Evolutionary conservation across 2,113 vertebrate species (phyloP).

Genomic region (Elanus axillaris): DNA sequence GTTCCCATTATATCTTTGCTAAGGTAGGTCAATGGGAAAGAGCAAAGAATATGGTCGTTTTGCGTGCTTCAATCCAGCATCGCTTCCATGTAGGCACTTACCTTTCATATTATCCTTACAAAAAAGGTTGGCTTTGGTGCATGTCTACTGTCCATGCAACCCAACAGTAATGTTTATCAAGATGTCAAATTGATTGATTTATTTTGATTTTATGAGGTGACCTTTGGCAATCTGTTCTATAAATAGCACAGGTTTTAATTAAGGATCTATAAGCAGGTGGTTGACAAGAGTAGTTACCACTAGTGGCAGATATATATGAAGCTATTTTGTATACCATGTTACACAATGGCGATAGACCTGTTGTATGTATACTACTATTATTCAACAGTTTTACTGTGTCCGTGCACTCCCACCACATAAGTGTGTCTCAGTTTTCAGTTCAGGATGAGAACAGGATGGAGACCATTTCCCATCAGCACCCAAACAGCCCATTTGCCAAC

Average conservation of each 20-base stretch:
- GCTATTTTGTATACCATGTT: background rate
- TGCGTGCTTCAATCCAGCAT: background rate
- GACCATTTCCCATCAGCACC: background rate
- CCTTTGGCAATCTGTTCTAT: background rate
- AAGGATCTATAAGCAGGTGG: background rate
- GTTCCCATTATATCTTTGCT: background rate
- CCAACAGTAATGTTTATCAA: background rate
- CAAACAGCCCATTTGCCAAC: background rate
- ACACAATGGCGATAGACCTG: rapidly evolving
- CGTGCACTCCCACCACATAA: rapidly evolving
- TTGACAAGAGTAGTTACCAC: background rate
- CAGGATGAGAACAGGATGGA: background rate
- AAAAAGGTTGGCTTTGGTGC: background rate
- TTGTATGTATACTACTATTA: background rate
- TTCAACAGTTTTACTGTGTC: background rate
- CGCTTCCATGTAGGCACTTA: background rate
- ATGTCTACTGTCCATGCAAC: background rate
- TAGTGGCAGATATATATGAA: background rate
- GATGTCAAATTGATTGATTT: background rate
- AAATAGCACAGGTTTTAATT: background rate
- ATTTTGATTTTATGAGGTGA: background rate
- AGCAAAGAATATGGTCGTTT: background rate
- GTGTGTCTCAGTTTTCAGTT: background rate
- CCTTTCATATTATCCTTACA: background rate
- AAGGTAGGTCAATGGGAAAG: background rate